Conservation (phyloP, 2,113 vertebrate genomes). For the Pelusios castaneus region DNA sequence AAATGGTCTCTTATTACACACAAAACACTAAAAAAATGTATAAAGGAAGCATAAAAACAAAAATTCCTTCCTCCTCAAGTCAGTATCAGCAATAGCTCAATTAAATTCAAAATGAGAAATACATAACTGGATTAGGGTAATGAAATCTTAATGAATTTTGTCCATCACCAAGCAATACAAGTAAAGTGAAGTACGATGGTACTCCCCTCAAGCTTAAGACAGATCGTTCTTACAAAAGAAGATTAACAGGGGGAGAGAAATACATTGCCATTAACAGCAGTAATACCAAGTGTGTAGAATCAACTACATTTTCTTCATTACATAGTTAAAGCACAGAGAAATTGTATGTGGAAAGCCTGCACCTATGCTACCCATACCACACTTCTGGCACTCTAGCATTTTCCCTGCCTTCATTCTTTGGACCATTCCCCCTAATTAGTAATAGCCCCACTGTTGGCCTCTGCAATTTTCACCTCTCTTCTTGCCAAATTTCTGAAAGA, state of each 20-base stretch:
- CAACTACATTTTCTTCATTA: neutral
- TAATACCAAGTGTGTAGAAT: neutral
- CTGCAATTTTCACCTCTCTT: no score
- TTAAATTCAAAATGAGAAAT: neutral
- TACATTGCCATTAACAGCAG: neutral
- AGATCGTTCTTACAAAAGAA: neutral
- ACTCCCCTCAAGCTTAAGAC: neutral
- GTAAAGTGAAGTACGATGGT: neutral
- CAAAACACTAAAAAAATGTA: neutral
- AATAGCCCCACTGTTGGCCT: no score
- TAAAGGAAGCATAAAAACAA: neutral
- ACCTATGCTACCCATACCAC: neutral
- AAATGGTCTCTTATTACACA: neutral
- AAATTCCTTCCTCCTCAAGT: neutral
- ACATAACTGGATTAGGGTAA: neutral
- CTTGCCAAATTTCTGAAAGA: constrained; percentile 17
- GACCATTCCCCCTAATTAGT: neutral
- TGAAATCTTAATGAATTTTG: neutral
- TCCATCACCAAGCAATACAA: neutral
- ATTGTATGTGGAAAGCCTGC: neutral
- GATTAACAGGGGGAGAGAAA: neutral
- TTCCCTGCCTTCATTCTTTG: neutral
- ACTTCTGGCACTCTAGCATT: neutral
- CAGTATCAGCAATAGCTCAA: neutral
- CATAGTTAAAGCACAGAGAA: fast-evolving